These are phyloP conservation scores for Anagyrus pseudococci DNA, from an alignment of 2,888 invertebrate genomes.

Conservation along the genomic window DNA sequence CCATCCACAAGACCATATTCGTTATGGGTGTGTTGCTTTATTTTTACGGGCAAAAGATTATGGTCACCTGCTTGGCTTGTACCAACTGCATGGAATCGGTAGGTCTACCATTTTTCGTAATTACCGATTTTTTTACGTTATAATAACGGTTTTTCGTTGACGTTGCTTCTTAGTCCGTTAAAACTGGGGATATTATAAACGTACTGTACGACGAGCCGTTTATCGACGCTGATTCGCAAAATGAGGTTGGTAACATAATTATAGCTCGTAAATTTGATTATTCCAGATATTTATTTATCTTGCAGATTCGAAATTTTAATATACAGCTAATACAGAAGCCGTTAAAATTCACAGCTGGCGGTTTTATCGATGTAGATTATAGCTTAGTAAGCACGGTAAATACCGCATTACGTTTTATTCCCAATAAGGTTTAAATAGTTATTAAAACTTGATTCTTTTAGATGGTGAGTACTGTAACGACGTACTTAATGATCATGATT, in stretches of 20 bases:
- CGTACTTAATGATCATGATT: neutral
- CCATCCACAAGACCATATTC: neutral
- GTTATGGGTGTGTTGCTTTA: too few relatives aligned
- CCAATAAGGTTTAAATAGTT: neutral
- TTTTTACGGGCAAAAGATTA: too few relatives aligned
- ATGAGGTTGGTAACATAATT: too few relatives aligned
- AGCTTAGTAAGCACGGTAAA: conserved; percentile 46
- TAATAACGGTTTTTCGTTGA: too few relatives aligned
- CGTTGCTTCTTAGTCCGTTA: conserved; percentile 44
- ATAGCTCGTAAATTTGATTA: too few relatives aligned
- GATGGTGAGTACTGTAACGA: neutral
- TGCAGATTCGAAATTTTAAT: conserved; percentile 48
- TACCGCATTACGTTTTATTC: neutral
- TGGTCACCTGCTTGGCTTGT: too few relatives aligned
- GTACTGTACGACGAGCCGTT: conserved; percentile 49
- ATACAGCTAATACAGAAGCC: conserved; percentile 50
- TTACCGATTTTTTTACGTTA: too few relatives aligned
- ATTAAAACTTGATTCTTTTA: neutral
- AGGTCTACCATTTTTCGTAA: too few relatives aligned
- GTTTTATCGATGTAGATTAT: conserved; percentile 48
- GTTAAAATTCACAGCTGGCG: conserved; percentile 48
- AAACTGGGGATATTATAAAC: conserved; percentile 49
- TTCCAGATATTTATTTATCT: neutral
- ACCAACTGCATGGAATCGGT: too few relatives aligned
- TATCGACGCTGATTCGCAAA: conserved; percentile 42